Base-by-base conservation (phyloP, 2,113 vertebrate genomes). In the Oplegnathus fasciatus region DNA sequence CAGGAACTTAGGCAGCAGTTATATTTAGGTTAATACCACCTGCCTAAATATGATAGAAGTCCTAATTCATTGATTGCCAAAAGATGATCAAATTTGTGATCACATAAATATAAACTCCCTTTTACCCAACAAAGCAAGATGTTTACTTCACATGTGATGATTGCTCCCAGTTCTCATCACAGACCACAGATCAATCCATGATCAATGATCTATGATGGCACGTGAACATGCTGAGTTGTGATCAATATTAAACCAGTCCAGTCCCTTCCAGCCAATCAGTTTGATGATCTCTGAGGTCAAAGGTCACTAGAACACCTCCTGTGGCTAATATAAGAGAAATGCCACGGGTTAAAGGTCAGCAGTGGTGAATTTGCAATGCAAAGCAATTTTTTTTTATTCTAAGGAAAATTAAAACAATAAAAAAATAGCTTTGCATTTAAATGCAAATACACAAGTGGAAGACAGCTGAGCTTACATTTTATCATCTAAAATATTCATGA, bases 211-310 rank as follows among this genome's bases (percentile, higher is more conserved):
- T 40, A 55, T 52, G 28, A 54, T 68, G 58, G 58, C 69, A 86
- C 65, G 73, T 61, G 42, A 71, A 30, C 46, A 40, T 15, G 6
- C 22, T 69, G 14, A 28, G 20, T 58, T 60, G 34, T n/a, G 64
- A 73, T 91, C 84, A 73, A 79, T 69, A 65, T 66, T 30, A 32
- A 60, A 54, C 52, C 44, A 70, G 34, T 61, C 28, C 8, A 30
- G 50, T 55, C 77, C 15, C 34, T 75, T 79, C 67, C 34, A 54
- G 32, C 58, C 60, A 75, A 76, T 81, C 5, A 40, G 26, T 73
- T n/a, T 42, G 57, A 75, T 26, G 37, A 76, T 5, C 14, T n/a
- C 52, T 32, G 65, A 64, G 86, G 54, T 80, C 74, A 78, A 62
- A 83, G 81, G 60, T 84, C 78, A 80, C 37, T 20, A 37, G 55